Conservation (phyloP, 1,140 invertebrate genomes). For the Drosophila pallidifrons region DNA sequence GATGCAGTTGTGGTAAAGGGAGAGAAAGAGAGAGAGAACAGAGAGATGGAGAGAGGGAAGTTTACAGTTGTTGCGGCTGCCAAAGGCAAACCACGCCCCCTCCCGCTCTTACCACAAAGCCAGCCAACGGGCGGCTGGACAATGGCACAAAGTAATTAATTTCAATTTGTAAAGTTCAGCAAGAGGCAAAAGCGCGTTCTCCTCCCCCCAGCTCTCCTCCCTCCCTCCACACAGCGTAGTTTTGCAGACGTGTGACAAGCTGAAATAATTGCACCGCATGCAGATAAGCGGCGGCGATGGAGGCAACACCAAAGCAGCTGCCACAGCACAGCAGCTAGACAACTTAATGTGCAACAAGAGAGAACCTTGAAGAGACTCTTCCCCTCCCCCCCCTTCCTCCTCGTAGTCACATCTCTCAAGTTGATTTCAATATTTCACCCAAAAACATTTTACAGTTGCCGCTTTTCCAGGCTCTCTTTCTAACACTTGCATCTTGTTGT, state of each 20-base stretch:
- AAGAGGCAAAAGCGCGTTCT: conserved; percentile 44
- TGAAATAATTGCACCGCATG: conserved; percentile 78
- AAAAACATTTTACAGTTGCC: conserved; percentile 24
- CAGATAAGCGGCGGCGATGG: conserved; percentile 58
- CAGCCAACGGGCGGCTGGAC: conserved; percentile 22
- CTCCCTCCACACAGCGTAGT: conserved; percentile 4
- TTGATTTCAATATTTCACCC: conserved; percentile 66
- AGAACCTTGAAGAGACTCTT: conserved; percentile 27
- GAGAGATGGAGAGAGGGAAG: background rate
- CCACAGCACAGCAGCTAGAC: conserved; percentile 50
- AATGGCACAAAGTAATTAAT: conserved; percentile 74
- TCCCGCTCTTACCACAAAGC: background rate
- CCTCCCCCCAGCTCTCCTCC: background rate
- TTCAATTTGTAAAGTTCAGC: conserved; percentile 80
- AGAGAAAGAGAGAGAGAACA: background rate
- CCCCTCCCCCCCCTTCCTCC: background rate
- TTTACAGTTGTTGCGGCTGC: conserved; percentile 3
- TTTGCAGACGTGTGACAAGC: conserved; percentile 65
- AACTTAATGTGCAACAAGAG: conserved; percentile 69
- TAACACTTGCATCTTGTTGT: background rate
- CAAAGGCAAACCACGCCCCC: conserved; percentile 7
- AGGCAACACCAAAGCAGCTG: conserved; percentile 34
- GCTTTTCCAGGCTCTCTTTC: conserved; percentile 4
- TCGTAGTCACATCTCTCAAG: conserved; percentile 22
- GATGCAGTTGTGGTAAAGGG: background rate